phyloP scores from a whole-genome alignment of 2,113 vertebrate species.

The Osmerus mordax region DNA sequence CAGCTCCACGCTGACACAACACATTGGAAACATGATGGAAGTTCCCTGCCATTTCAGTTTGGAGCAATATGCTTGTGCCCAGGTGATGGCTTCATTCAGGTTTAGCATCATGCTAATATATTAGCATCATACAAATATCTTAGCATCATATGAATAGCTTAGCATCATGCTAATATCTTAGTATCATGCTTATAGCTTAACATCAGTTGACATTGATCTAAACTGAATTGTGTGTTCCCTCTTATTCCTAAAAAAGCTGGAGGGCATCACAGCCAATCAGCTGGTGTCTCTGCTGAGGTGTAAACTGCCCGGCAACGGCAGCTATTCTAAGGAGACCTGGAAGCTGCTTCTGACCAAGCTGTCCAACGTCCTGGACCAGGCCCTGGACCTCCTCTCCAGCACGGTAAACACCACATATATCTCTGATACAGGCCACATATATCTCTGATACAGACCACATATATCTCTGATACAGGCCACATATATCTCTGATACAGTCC shows the following conservation, averaged over 20 bases:
- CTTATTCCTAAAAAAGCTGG: slow-evolving; percentile 40
- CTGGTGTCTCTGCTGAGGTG: slow-evolving; percentile 60
- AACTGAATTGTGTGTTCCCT: too few species aligned
- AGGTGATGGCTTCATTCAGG: slow-evolving; percentile 39
- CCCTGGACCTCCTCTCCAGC: slow-evolving; percentile 54
- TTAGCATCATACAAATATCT: too few species aligned
- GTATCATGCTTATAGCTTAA: too few species aligned
- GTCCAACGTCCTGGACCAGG: slow-evolving; percentile 49
- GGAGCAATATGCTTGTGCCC: slow-evolving; percentile 61
- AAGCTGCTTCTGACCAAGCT: slow-evolving; percentile 61
- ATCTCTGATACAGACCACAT: too few species aligned
- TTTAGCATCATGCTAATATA: too few species aligned
- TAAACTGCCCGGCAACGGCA: slow-evolving; percentile 48
- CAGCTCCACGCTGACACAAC: too few species aligned
- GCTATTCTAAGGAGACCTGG: slow-evolving; percentile 56
- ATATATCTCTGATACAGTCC: too few species aligned
- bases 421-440: too few species aligned
- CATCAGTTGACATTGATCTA: too few species aligned
- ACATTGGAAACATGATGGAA: not conserved
- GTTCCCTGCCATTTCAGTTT: slow-evolving; percentile 51
- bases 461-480: too few species aligned
- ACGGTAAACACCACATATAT: slow-evolving; percentile 27
- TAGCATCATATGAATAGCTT: too few species aligned
- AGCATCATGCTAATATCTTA: too few species aligned
- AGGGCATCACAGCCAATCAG: slow-evolving; percentile 52